Conservation (phyloP, 2,113 vertebrate species). For the Grallaria varia region DNA sequence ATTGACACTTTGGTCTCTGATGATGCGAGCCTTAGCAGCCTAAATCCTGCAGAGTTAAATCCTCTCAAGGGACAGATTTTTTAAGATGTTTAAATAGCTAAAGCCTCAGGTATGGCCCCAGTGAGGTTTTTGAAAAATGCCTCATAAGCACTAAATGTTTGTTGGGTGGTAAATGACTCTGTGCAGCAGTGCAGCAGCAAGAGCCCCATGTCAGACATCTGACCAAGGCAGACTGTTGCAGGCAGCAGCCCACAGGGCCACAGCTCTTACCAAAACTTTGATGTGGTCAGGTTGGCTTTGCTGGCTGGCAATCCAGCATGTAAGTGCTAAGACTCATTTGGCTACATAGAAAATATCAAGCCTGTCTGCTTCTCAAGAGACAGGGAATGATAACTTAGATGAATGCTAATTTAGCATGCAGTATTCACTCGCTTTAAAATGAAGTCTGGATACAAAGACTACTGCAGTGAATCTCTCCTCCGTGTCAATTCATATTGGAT, state of each 20-base stretch:
- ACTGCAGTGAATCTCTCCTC: background rate
- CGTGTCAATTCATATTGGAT: conserved; percentile 11
- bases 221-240: fast-evolving
- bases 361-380: background rate
- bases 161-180: conserved; percentile 11
- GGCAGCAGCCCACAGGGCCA: background rate
- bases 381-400: background rate
- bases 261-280: background rate
- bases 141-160: conserved; percentile 13
- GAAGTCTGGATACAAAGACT: background rate
- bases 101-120: conserved; percentile 9
- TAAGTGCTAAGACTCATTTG: background rate
- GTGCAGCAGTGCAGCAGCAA: fast-evolving
- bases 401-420: background rate
- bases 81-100: conserved; percentile 56
- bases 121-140: conserved; percentile 41
- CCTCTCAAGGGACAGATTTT: conserved; percentile 43
- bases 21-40: background rate
- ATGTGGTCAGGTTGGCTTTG: background rate
- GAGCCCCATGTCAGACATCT: background rate
- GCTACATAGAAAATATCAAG: background rate
- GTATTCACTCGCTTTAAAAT: background rate
- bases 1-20: conserved; percentile 38
- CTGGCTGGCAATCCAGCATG: background rate
- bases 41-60: conserved; percentile 45